These are phyloP conservation scores for Drosophila nr. medialis DNA, from an alignment of 2,888 invertebrate genomes.

Conservation along the genomic window DNA sequence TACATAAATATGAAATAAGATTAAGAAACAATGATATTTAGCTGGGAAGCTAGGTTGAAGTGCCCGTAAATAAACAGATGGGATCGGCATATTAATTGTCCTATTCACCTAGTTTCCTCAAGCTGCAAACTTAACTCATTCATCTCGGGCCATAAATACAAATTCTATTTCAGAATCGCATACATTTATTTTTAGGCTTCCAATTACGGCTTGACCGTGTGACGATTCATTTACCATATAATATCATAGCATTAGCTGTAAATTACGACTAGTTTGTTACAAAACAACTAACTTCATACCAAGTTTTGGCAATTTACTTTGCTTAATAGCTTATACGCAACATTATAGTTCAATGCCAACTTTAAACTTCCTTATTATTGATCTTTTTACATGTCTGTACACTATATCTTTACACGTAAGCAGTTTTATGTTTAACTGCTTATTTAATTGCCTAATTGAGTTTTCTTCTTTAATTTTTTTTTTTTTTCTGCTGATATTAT, in stretches of 20 bases:
- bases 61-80: background rate
- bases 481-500: conserved; percentile 1
- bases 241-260: background rate
- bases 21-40: no score
- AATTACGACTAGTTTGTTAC: background rate
- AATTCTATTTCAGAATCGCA: background rate
- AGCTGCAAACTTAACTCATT: background rate
- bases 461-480: background rate
- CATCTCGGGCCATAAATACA: background rate
- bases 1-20: no score
- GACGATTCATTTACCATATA: background rate
- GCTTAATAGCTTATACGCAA: background rate
- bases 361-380: background rate
- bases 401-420: background rate
- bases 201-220: background rate
- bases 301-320: background rate
- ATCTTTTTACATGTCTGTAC: background rate
- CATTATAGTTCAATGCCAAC: background rate
- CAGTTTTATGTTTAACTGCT: background rate
- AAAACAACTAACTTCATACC: background rate
- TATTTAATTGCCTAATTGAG: background rate
- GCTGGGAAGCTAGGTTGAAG: background rate
- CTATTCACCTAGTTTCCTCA: background rate
- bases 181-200: no score
- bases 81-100: background rate